Conservation (phyloP, 2,113 vertebrate species). For the Nannobrachium achirus region DNA sequence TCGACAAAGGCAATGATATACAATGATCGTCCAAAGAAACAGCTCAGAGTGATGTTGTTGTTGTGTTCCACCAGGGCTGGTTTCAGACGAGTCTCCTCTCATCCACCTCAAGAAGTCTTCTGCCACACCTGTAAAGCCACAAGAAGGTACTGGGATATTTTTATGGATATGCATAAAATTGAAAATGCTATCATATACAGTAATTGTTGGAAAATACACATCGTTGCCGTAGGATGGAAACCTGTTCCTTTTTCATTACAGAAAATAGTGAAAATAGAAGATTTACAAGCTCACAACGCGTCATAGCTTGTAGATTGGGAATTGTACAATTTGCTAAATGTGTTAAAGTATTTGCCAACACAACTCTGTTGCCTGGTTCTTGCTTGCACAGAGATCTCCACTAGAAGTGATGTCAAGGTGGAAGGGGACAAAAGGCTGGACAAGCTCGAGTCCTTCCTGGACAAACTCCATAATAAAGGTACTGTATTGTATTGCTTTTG, state of each 20-base stretch:
- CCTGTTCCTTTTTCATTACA: not conserved
- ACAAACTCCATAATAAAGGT: constrained; percentile 83
- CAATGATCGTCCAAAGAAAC: too few species aligned
- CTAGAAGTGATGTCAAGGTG: constrained; percentile 66
- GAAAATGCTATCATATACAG: too few species aligned
- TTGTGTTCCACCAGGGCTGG: constrained; percentile 69
- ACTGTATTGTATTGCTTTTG: not conserved
- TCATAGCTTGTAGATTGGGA: too few species aligned
- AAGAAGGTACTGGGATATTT: constrained; percentile 66
- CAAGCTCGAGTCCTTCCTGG: constrained; percentile 84
- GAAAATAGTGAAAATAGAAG: not conserved
- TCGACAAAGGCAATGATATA: too few species aligned
- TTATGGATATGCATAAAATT: too few species aligned
- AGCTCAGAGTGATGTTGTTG: not conserved
- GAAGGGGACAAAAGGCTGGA: constrained; percentile 83
- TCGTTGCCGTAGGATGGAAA: too few species aligned
- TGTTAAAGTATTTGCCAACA: not conserved
- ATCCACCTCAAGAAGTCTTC: constrained; percentile 67
- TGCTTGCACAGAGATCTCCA: constrained; percentile 76
- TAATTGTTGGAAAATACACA: too few species aligned
- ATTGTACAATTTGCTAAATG: too few species aligned
- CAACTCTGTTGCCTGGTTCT: constrained; percentile 4
- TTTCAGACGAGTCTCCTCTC: constrained; percentile 69
- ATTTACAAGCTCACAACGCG: too few species aligned
- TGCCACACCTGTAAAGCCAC: constrained; percentile 76